These are phyloP conservation scores for Crocidura indochinensis DNA, from an alignment of 2,797 vertebrate species.

Conservation along the genomic window DNA sequence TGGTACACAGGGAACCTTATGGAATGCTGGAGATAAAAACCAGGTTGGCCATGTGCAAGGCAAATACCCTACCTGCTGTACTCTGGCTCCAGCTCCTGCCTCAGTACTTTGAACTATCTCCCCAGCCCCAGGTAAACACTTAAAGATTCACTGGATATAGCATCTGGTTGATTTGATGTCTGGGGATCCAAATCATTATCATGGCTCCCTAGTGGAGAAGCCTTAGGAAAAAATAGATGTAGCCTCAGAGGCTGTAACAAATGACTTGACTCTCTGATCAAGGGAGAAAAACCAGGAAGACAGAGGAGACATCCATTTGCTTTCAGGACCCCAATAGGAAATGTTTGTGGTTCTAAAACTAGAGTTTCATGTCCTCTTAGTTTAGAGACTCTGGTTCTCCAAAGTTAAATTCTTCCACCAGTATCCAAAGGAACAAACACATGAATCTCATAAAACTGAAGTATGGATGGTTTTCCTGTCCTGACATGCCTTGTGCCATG, in stretches of 20 bases:
- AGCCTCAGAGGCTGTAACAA: not conserved
- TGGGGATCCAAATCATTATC: not conserved
- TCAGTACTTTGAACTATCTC: too few species aligned
- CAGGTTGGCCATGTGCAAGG: too few species aligned
- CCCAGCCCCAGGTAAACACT: not conserved
- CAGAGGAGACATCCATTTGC: not conserved
- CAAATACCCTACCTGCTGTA: too few species aligned
- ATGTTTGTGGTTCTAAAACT: not conserved
- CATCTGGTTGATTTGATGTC: not conserved
- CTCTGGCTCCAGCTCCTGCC: too few species aligned
- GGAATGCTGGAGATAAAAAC: too few species aligned
- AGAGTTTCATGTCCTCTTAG: not conserved
- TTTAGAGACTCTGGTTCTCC: conserved; percentile 16
- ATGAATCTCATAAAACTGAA: not conserved
- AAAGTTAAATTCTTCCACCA: not conserved
- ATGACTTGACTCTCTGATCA: not conserved
- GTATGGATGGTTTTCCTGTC: conserved; percentile 1
- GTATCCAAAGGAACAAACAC: too few species aligned
- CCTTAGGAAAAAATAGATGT: not conserved
- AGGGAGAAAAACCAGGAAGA: not conserved
- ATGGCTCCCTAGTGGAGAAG: not conserved
- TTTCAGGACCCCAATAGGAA: not conserved
- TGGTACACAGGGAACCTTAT: too few species aligned
- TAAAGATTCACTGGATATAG: not conserved
- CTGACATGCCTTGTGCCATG: conserved; percentile 8